Base-by-base conservation (phyloP, 2,888 invertebrate genomes). In the Spilosoma lubricipeda region DNA sequence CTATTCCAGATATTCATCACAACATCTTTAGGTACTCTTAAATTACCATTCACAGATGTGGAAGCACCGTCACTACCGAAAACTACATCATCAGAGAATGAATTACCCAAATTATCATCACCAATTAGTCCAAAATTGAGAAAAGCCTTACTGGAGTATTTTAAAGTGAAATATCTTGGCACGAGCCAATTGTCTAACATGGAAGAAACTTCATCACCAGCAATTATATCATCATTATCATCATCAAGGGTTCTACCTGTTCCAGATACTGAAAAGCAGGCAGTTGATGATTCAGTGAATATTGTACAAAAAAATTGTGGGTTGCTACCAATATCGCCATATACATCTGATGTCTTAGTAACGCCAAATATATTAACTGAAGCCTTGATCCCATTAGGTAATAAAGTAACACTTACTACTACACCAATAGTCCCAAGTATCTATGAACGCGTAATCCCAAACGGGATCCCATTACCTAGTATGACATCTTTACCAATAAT, bases 31-130 rank as follows among this genome's bases (percentile, higher is more conserved):
- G 75, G 56, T 9, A 75, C 30, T 18, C 2, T 18, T 73, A 4
- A 68, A 1, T 18, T 73, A 3, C 75, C 82, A 18, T 70, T 70
- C 0, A 15, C 75, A 59, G 77, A 76, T 36, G 27, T 65, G 0
- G 36, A 64, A n/a, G 82, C 68, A 5, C 77, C 64, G 71, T 80
- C 71, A 13, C 74, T 80, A 56, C n/a, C 76, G 0, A 82, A 77
- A 39, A 78, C 80, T 0, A 70, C 80, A 0, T 48, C 67, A 39
- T 1, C 63, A 45, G 13, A 30, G 65, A 39, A 27, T 11, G n/a
- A 45, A 36, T 30, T 59, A 27, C n/a, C 65, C 30, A 2, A 71
- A 27, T 18, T 74, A 27, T 5, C 63, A 48, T 5, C 42, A 8
- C 30, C 30, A 20, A 64, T 20, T 27, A 30, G 42, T 11, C 64